Evolutionary conservation across 2,113 vertebrate species (phyloP), one percentile per base, ranked within the genome.

Genomic region (Megaleporinus macrocephalus): DNA sequence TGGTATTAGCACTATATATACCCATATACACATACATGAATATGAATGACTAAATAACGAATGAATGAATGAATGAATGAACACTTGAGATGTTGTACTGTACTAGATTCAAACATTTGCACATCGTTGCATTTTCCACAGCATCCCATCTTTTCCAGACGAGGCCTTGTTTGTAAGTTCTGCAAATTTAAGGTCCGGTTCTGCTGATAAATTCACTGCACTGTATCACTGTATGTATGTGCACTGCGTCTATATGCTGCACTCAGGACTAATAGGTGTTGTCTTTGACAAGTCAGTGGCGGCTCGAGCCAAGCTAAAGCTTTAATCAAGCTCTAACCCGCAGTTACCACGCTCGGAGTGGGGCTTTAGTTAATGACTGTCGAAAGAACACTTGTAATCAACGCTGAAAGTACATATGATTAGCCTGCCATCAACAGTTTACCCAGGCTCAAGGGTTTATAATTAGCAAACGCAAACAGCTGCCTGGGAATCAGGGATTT

Each of bases 281-380:
- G 53, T 55, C 76, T 76, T 27, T 55, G 84, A 85, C 80, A 84
- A 49, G 84, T 86, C 88, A 82, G 72, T 72, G 27, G 53, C 68
- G 27, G 66, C 78, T 70, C 66, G 27, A 57, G 62, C 69, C 72
- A 53, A 30, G 13, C 29, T 26, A 24, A 84, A 36, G 78, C 82
- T 86, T 86, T 90, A 92, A 92, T 91, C 90, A 91, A 78, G 85
- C 83, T 68, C 55, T 72, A 83, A 55, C 84, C 87, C 88, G 81
- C 84, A 78, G 84, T 84, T 83, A 83, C 87, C 77, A 76, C 70
- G 70, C 87, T 84, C 65, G 88, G 87, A 89, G 88, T 81, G 86
- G 85, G 27, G 78, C 85, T 86, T 86, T 80, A 87, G 90, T 89
- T 85, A 91, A 90, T 88, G 87, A 84, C 61, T 70, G 87, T 79